Conservation (phyloP, 2,888 invertebrate genomes). For the Punctoribates punctum region DNA sequence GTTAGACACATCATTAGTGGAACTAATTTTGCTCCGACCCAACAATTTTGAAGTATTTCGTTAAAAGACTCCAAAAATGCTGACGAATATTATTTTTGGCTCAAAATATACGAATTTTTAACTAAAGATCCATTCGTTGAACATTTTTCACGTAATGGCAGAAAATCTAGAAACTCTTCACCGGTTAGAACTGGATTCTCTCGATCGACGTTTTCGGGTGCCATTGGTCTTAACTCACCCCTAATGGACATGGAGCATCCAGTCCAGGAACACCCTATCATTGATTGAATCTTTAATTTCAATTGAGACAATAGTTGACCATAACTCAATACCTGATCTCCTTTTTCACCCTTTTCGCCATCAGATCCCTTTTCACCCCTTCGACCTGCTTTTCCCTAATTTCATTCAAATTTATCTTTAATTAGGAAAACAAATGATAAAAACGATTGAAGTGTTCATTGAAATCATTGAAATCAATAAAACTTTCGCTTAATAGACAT, state of each 20-base stretch:
- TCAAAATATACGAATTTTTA: too few relatives aligned
- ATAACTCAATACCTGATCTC: slow-evolving; percentile 67
- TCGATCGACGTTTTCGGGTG: neutral
- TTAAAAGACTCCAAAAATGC: too few relatives aligned
- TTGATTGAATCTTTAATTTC: neutral
- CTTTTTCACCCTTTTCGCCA: slow-evolving; percentile 87
- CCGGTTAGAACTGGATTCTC: too few relatives aligned
- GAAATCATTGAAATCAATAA: neutral
- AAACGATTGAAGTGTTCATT: too few relatives aligned
- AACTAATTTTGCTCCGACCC: too few relatives aligned
- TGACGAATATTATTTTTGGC: too few relatives aligned
- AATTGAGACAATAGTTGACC: neutral
- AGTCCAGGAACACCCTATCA: slow-evolving; percentile 82
- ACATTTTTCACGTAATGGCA: too few relatives aligned
- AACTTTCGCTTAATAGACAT: neutral
- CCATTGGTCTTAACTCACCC: slow-evolving; percentile 54
- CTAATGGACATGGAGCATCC: slow-evolving; percentile 97
- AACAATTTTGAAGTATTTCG: too few relatives aligned
- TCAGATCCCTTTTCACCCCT: slow-evolving; percentile 80
- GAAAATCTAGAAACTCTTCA: too few relatives aligned
- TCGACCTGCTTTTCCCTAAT: slow-evolving; percentile 66
- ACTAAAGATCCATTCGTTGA: too few relatives aligned
- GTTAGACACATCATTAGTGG: too few relatives aligned
- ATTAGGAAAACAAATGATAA: too few relatives aligned
- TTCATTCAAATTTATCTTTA: slow-evolving; percentile 44